Conservation (phyloP, 2,113 vertebrate genomes). For the Trinectes maculatus region DNA sequence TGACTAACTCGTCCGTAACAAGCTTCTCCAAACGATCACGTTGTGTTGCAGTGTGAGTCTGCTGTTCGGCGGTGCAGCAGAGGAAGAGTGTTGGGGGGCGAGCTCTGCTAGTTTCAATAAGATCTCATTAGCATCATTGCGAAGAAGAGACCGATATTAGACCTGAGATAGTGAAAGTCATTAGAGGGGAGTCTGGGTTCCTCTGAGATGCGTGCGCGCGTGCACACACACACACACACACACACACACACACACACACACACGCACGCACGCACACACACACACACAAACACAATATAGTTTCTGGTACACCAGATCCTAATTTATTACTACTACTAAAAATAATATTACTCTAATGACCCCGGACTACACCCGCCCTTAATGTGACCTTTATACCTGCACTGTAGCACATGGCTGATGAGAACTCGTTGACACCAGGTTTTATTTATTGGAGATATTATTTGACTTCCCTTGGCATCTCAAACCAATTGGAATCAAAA, state of each 20-base stretch:
- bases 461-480: conserved; percentile 34
- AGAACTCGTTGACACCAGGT: conserved; percentile 37
- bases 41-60: conserved; percentile 10
- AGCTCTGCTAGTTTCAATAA: conserved; percentile 41
- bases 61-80: conserved; percentile 3
- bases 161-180: conserved; percentile 62
- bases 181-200: conserved; percentile 51
- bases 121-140: conserved; percentile 59
- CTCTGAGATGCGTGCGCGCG: conserved; percentile 33
- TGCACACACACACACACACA: not conserved
- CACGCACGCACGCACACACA: not conserved
- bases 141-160: conserved; percentile 57
- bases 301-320: conserved; percentile 35
- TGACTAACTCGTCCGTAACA: conserved; percentile 7
- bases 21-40: conserved; percentile 1
- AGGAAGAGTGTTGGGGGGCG: not conserved
- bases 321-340: no score
- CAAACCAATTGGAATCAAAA: conserved; percentile 38
- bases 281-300: conserved; percentile 17
- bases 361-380: conserved; percentile 33
- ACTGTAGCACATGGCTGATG: conserved; percentile 18
- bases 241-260: conserved; percentile 12
- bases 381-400: conserved; percentile 51
- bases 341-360: conserved; percentile 71
- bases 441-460: conserved; percentile 32